Base-by-base conservation (phyloP, 2,113 vertebrate species). In the Nycticorax nycticorax region DNA sequence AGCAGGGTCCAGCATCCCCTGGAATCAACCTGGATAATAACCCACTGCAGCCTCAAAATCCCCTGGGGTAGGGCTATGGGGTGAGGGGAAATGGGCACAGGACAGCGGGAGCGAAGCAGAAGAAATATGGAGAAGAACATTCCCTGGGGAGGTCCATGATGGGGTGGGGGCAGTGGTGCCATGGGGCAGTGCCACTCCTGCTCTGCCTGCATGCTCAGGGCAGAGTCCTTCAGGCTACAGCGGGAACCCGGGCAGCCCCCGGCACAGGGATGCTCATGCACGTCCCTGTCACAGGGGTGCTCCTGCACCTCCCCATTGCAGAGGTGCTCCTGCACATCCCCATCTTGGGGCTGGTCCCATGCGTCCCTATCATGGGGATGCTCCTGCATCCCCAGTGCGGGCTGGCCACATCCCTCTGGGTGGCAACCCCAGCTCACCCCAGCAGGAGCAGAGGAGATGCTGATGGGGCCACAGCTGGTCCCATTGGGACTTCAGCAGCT, bases 181-280 rank as follows among this genome's bases (percentile, higher is more conserved):
- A 1, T 27, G 66, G 43, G 32, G 26, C 72, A 67, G 12, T 75
- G n/a, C 47, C 66, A 41, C 3, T 41, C 14, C 22, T 47, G 57
- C 56, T 83, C 41, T 7, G 10, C 48, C 80, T 83, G 53, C 8
- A 0, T 2, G 5, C 26, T 41, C 1, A 0, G 21, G 24, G 17
- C 41, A 75, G 39, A 67, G 35, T 18, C 35, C 28, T 55, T 55
- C 28, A 20, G 75, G 45, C 32, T 26, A n/a, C 79, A 37, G 83
- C 1, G 0, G 72, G 35, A 22, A n/a, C 0, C 7, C 1, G 18
- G 43, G 81, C 63, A 77, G 39, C 41, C 55, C 55, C 19, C 1
- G 3, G 48, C 37, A 71, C 32, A 37, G n/a, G n/a, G 53, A 18
- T 86, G 53, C 52, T 41, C n/a, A 7, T 26, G n/a, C 60, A 66